These are phyloP conservation scores for Teleiodes luculella DNA, from an alignment of 2,888 invertebrate species.

Conservation along the genomic window DNA sequence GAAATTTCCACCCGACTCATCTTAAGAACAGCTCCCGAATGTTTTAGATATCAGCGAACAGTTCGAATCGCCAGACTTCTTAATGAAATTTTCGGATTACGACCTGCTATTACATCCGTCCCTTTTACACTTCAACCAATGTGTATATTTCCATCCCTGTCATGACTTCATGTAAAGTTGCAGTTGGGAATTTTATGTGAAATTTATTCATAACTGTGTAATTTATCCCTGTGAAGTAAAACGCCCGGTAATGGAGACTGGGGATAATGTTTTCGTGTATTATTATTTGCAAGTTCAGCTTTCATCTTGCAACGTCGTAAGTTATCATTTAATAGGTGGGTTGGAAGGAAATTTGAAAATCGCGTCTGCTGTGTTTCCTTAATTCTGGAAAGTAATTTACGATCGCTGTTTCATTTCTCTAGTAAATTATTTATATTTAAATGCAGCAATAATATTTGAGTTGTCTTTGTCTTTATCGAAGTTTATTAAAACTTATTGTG, in stretches of 20 bases:
- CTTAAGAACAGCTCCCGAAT: constrained; percentile 67
- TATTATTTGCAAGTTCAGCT: constrained; percentile 64
- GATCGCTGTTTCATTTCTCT: too few relatives aligned
- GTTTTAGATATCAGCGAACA: constrained; percentile 72
- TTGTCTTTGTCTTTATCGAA: too few relatives aligned
- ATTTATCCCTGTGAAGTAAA: constrained; percentile 75
- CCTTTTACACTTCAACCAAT: constrained; percentile 33
- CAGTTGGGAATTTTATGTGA: constrained; percentile 76
- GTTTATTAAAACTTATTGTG: too few relatives aligned
- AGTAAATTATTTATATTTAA: too few relatives aligned
- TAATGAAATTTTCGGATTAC: constrained; percentile 78
- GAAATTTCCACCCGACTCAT: constrained; percentile 43
- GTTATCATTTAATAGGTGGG: constrained; percentile 52
- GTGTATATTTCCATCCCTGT: constrained; percentile 47
- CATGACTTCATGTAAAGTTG: constrained; percentile 69
- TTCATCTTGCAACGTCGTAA: constrained; percentile 60
- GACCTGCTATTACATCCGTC: constrained; percentile 49
- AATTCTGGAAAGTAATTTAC: neutral
- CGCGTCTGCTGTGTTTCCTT: neutral
- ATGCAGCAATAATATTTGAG: too few relatives aligned
- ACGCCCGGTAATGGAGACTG: constrained; percentile 64
- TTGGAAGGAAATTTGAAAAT: constrained; percentile 41
- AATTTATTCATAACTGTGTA: constrained; percentile 80
- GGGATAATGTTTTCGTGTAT: constrained; percentile 61
- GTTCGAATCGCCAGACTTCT: constrained; percentile 71